phyloP scores from a whole-genome alignment of 1,140 invertebrate species.

The Drosophila burlai region DNA sequence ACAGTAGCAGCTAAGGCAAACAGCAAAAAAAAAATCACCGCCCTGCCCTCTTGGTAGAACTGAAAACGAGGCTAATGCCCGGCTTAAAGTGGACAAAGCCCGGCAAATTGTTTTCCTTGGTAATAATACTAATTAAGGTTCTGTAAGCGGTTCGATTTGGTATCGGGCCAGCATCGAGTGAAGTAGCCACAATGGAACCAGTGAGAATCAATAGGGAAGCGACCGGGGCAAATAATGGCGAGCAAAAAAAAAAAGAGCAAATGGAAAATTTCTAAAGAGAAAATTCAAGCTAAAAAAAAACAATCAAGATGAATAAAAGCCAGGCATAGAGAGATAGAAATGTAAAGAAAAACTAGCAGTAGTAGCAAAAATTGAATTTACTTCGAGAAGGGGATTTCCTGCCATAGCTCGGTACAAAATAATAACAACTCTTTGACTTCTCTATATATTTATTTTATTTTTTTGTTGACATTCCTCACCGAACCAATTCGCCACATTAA shows the following conservation, averaged over 20 bases:
- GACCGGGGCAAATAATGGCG: slow-evolving; percentile 49
- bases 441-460: slow-evolving; percentile 4
- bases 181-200: slow-evolving; percentile 17
- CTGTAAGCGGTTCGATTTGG: slow-evolving; percentile 49
- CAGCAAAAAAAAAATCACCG: neutral
- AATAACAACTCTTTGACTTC: slow-evolving; percentile 58
- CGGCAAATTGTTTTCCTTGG: slow-evolving; percentile 76
- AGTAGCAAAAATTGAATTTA: slow-evolving; percentile 48
- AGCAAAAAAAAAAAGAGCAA: slow-evolving; percentile 33
- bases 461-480: slow-evolving; percentile 40
- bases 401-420: slow-evolving; percentile 5
- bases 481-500: slow-evolving; percentile 71
- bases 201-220: slow-evolving; percentile 56
- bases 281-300: slow-evolving; percentile 42
- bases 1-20: slow-evolving; percentile 15
- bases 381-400: neutral
- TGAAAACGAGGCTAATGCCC: slow-evolving; percentile 74
- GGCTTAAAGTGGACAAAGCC: slow-evolving; percentile 43
- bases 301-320: slow-evolving; percentile 38
- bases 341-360: slow-evolving; percentile 22
- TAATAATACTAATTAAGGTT: slow-evolving; percentile 81
- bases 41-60: slow-evolving; percentile 21
- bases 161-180: slow-evolving; percentile 12
- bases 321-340: slow-evolving; percentile 4
- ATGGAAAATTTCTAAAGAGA: slow-evolving; percentile 68